A percentile compares a stretch with the other conserved stretches of the same genome.
Evolutionary conservation across 2,888 invertebrate genomes (phyloP).

Genomic region (Rhaphigaster nebulosa): DNA sequence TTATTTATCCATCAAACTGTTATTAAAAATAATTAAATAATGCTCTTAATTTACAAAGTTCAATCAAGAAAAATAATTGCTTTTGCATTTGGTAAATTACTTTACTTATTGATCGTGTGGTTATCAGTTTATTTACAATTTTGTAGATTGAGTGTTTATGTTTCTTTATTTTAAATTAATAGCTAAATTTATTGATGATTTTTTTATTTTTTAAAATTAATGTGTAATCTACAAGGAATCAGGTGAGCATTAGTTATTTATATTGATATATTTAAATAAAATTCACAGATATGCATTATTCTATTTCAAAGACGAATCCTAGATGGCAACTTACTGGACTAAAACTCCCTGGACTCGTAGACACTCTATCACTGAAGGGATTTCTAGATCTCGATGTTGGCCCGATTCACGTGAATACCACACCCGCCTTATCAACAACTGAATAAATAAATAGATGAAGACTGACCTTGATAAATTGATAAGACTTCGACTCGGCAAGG

Average conservation of each 20-base stretch:
- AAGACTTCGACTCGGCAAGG: constrained; percentile 14
- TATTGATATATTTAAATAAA: background rate
- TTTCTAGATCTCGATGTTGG: background rate
- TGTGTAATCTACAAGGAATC: no score
- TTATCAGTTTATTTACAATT: no score
- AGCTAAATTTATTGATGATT: no score
- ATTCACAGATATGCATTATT: background rate
- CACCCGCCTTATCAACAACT: constrained; percentile 33
- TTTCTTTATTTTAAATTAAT: no score
- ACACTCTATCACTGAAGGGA: background rate
- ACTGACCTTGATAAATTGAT: constrained; percentile 55
- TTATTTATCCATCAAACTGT: no score
- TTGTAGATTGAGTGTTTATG: no score
- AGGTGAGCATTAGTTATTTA: background rate
- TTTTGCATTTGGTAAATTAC: no score
- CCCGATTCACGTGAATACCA: constrained; percentile 32
- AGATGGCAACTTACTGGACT: background rate
- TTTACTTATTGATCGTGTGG: no score
- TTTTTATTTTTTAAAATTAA: no score
- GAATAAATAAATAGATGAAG: constrained; percentile 35
- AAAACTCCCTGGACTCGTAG: background rate
- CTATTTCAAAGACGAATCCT: background rate
- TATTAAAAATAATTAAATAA: no score
- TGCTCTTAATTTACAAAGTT: no score
- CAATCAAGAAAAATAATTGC: no score